A percentile compares a stretch with the other conserved stretches of the same genome.
Evolutionary conservation across 2,113 vertebrate species (phyloP).

Genomic region (Pica pica): DNA sequence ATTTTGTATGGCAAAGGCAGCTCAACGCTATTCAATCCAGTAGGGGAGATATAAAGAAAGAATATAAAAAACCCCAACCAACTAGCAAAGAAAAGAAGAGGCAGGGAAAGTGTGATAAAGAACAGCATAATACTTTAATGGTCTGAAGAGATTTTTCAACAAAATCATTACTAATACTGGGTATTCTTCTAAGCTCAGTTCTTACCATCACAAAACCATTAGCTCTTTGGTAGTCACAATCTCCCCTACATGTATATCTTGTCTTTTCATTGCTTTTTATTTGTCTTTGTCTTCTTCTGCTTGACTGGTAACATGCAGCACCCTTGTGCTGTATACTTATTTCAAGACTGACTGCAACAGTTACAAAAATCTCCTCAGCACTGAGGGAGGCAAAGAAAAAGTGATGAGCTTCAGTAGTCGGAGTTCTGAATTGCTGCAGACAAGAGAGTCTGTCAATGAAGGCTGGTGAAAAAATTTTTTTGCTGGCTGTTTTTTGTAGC

Average conservation of each 20-base stretch:
- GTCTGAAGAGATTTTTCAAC: conserved; percentile 34
- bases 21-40: conserved; percentile 54
- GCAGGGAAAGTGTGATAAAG: conserved; percentile 27
- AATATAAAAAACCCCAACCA: background rate
- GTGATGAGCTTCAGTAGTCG: conserved; percentile 37
- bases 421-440: conserved; percentile 56
- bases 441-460: conserved; percentile 51
- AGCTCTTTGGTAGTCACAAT: conserved; percentile 20
- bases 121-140: conserved; percentile 60
- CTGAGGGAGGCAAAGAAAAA: conserved; percentile 50
- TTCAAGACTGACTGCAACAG: conserved; percentile 55
- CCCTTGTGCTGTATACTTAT: conserved; percentile 43
- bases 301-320: conserved; percentile 49
- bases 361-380: conserved; percentile 55
- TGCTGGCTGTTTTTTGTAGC: background rate
- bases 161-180: conserved; percentile 16
- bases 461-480: conserved; percentile 43
- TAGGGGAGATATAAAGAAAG: conserved; percentile 53
- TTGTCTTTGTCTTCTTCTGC: conserved; percentile 62
- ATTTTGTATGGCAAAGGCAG: conserved; percentile 61
- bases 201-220: conserved; percentile 13
- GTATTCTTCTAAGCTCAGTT: conserved; percentile 25
- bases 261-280: conserved; percentile 51
- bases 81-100: background rate
- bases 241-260: conserved; percentile 7